A percentile compares a stretch with the other conserved stretches of the same genome.
phyloP scores from a whole-genome alignment of 92 coral and sea anemone species.

The Zoanthus sansibaricus region DNA sequence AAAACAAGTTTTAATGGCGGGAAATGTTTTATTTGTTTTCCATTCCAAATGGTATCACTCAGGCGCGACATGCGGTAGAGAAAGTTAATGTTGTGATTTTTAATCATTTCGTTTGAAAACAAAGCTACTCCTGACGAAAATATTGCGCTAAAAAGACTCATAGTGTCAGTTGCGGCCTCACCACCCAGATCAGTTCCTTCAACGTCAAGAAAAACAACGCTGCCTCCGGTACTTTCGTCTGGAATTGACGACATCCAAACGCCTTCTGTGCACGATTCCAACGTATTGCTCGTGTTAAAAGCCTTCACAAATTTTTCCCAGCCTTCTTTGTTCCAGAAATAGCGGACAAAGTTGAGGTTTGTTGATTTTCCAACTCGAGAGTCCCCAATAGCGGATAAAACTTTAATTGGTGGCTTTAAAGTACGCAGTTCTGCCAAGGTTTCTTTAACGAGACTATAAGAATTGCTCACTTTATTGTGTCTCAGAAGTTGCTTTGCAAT shows the following conservation, averaged over 20 bases:
- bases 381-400: constrained; percentile 73
- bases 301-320: constrained; percentile 46
- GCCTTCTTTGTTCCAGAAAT: constrained; percentile 46
- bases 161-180: constrained; percentile 50
- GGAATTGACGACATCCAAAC: constrained; percentile 66
- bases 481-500: constrained; percentile 42
- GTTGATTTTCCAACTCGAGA: constrained; percentile 85
- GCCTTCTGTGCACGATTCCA: constrained; percentile 65
- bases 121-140: constrained; percentile 66
- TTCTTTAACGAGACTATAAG: constrained; percentile 26
- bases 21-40: constrained; percentile 46
- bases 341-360: constrained; percentile 65
- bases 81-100: constrained; percentile 52
- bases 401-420: constrained; percentile 49
- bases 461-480: constrained; percentile 20
- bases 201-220: constrained; percentile 64
- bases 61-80: constrained; percentile 63
- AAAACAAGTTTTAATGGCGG: constrained; percentile 58
- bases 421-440: constrained; percentile 38
- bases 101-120: constrained; percentile 46
- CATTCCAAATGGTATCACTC: constrained; percentile 45
- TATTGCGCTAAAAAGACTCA: constrained; percentile 69
- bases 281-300: constrained; percentile 66
- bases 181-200: constrained; percentile 67
- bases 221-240: constrained; percentile 42